These are phyloP conservation scores for Amblyjoppa proteus DNA, from an alignment of 2,888 invertebrate genomes.

Conservation along the genomic window DNA sequence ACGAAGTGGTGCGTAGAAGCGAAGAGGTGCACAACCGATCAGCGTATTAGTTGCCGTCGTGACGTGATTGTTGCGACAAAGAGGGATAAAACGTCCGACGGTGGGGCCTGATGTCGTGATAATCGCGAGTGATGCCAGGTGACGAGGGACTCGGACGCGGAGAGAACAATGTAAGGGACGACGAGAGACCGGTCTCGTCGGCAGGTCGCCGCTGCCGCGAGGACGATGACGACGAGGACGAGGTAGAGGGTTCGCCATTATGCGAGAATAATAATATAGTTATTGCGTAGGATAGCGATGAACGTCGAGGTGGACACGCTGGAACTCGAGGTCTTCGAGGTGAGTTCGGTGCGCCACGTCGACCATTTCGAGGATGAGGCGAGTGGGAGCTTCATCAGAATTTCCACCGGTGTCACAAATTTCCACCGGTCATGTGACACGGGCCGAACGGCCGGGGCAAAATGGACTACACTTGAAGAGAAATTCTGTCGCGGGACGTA, in stretches of 20 bases:
- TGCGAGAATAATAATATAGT: slow-evolving; percentile 77
- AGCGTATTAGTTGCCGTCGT: slow-evolving; percentile 6
- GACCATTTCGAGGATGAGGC: slow-evolving; percentile 36
- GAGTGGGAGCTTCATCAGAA: slow-evolving; percentile 26
- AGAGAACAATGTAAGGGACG: slow-evolving; percentile 49
- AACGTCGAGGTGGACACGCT: slow-evolving; percentile 83
- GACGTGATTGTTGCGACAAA: slow-evolving; percentile 13
- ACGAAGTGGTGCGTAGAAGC: not conserved
- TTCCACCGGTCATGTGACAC: no score
- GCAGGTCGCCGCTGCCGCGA: slow-evolving; percentile 71
- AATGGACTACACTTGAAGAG: no score
- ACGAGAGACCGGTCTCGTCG: slow-evolving; percentile 57
- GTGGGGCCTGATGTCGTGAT: slow-evolving; percentile 55
- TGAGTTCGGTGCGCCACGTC: slow-evolving; percentile 75
- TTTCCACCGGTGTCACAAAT: not conserved
- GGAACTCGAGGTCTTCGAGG: slow-evolving; percentile 85
- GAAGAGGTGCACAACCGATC: not conserved
- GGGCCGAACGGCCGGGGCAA: no score
- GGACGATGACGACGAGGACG: slow-evolving; percentile 76
- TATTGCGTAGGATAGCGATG: slow-evolving; percentile 79
- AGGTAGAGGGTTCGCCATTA: slow-evolving; percentile 79
- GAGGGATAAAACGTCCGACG: slow-evolving; percentile 31
- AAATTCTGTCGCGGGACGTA: no score
- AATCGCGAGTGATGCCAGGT: slow-evolving; percentile 51
- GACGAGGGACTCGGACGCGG: slow-evolving; percentile 45